A percentile compares a stretch with the other conserved stretches of the same genome.
Evolutionary conservation across 2,113 vertebrate species (phyloP).

Genomic region (Pluvialis apricaria): DNA sequence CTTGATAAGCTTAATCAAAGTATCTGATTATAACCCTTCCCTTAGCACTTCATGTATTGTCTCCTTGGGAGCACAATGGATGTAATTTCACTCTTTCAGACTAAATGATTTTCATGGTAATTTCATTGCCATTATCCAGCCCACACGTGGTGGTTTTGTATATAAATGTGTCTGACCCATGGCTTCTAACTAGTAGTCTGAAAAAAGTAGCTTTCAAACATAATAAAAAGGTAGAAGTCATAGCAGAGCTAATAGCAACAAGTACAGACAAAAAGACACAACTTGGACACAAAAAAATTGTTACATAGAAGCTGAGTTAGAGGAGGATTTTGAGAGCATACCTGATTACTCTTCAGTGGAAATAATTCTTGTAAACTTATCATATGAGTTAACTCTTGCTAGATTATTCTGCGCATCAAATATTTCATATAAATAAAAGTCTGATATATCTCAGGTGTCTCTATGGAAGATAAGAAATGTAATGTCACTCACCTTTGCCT

Average conservation of each 20-base stretch:
- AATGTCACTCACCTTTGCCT: neutral
- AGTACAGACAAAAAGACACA: neutral
- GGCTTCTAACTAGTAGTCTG: neutral
- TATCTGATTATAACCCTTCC: slow-evolving; percentile 48
- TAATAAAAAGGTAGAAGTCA: neutral
- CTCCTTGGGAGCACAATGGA: slow-evolving; percentile 33
- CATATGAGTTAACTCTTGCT: neutral
- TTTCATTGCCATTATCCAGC: slow-evolving; percentile 47
- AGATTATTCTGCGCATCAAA: neutral
- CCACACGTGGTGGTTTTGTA: neutral
- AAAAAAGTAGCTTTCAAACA: slow-evolving; percentile 8
- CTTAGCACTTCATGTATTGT: slow-evolving; percentile 16
- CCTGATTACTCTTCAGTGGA: neutral
- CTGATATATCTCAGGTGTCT: neutral
- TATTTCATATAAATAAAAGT: neutral
- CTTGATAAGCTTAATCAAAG: slow-evolving; percentile 50
- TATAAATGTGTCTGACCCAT: slow-evolving; percentile 35
- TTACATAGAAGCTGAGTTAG: neutral
- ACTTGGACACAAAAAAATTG: neutral
- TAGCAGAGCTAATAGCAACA: neutral
- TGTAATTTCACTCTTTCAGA: slow-evolving; percentile 50
- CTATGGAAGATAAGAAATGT: neutral
- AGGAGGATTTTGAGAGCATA: neutral
- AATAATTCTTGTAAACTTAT: neutral
- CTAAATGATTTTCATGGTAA: slow-evolving; percentile 41